These are phyloP conservation scores for Polydrusus tereticollis DNA, from an alignment of 2,888 invertebrate species.

Conservation along the genomic window DNA sequence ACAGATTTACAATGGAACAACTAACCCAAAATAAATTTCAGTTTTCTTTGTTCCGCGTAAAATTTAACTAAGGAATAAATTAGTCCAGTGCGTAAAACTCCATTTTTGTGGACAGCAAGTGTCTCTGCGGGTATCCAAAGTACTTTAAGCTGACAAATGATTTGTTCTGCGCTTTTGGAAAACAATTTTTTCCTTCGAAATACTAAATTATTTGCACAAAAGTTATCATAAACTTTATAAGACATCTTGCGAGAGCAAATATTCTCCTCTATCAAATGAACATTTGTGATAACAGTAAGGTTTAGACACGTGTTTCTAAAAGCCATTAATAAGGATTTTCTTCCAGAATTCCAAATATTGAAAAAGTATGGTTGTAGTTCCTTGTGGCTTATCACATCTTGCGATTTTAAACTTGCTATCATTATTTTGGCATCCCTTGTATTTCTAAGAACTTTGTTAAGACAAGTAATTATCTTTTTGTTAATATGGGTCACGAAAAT, in stretches of 20 bases:
- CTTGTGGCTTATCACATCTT: background rate
- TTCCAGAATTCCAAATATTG: background rate
- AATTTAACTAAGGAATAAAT: background rate
- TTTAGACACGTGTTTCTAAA: background rate
- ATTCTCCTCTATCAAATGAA: background rate
- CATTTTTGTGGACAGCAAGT: conserved; percentile 3
- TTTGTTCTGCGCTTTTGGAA: background rate
- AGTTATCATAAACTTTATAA: background rate
- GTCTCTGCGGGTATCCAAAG: background rate
- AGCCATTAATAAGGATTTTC: background rate
- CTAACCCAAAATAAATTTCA: conserved; percentile 7
- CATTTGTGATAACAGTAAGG: background rate
- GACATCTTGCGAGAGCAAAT: background rate
- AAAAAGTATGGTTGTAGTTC: background rate
- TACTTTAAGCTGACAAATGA: background rate
- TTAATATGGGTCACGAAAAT: background rate
- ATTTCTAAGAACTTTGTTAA: background rate
- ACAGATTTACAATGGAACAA: too few relatives aligned
- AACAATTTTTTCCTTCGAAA: background rate
- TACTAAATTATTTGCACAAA: background rate
- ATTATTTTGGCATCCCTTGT: background rate
- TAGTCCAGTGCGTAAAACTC: background rate
- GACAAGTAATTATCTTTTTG: background rate
- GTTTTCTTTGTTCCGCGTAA: background rate
- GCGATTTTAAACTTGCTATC: background rate